phyloP scores from a whole-genome alignment of 2,113 vertebrate species.

The Oncorhynchus nerka region DNA sequence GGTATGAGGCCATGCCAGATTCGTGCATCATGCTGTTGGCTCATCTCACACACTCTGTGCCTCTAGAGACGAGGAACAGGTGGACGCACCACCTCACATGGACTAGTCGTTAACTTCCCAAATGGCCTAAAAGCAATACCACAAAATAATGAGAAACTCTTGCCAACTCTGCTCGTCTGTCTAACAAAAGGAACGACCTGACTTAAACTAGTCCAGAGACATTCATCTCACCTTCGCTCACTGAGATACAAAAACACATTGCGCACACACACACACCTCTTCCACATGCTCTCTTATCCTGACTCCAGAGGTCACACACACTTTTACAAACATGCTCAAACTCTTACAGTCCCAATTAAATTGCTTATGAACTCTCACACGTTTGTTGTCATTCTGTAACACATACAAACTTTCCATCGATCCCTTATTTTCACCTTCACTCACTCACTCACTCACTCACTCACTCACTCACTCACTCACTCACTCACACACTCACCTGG shows the following conservation, averaged over 20 bases:
- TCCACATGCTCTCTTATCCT: not conserved
- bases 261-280: constrained; percentile 6
- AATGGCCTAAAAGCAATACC: constrained; percentile 1
- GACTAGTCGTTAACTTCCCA: not conserved
- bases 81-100: constrained; percentile 6
- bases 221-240: not conserved
- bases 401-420: constrained; percentile 5
- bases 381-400: too few species aligned
- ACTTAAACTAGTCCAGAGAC: not conserved
- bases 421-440: too few species aligned
- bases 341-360: not conserved
- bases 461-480: constrained; percentile 12
- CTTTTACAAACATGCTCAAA: not conserved
- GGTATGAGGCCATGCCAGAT: not conserved
- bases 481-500: constrained; percentile 47
- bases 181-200: not conserved
- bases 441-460: not conserved
- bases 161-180: not conserved
- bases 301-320: not conserved
- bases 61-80: not conserved
- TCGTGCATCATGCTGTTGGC: constrained; percentile 4
- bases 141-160: constrained; percentile 9
- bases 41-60: constrained; percentile 6
- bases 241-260: not conserved
- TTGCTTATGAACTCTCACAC: too few species aligned